Percentiles rank a stretch among this genome's conserved stretches.
These are phyloP conservation scores for Scaptomyza caliginosa DNA, from an alignment of 2,888 invertebrate species.

Conservation along the genomic window DNA sequence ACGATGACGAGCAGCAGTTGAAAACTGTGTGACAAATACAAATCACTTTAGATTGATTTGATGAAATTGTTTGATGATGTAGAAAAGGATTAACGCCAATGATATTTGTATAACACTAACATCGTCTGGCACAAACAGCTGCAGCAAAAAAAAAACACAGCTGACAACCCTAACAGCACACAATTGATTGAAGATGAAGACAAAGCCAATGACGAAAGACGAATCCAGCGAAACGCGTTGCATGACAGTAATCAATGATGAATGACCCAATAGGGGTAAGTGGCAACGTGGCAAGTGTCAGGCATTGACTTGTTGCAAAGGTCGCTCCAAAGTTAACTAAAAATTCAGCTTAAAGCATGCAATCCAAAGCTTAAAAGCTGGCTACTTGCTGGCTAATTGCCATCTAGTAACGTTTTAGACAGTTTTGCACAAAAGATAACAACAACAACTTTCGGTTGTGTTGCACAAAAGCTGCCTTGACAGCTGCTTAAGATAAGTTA, in stretches of 20 bases:
- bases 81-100: slow-evolving; percentile 78
- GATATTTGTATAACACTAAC: slow-evolving; percentile 58
- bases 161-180: slow-evolving; percentile 9
- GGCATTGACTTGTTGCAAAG: slow-evolving; percentile 39
- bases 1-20: slow-evolving; percentile 59
- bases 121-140: slow-evolving; percentile 8
- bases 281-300: slow-evolving; percentile 13
- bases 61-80: slow-evolving; percentile 80
- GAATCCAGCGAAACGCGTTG: slow-evolving; percentile 13
- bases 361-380: background rate
- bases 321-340: slow-evolving; percentile 44
- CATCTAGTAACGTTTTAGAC: background rate
- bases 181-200: slow-evolving; percentile 63
- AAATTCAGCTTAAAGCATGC: background rate
- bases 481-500: slow-evolving; percentile 21
- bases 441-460: background rate
- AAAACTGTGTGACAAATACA: slow-evolving; percentile 78
- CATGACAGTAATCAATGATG: slow-evolving; percentile 68
- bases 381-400: too few relatives aligned
- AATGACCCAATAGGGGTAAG: slow-evolving; percentile 19
- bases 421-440: too few relatives aligned
- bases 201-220: slow-evolving; percentile 17
- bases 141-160: too few relatives aligned
- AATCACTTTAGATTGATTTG: slow-evolving; percentile 79
- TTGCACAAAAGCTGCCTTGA: background rate